These are phyloP conservation scores for Cheilosia scutellata DNA, from an alignment of 2,888 invertebrate genomes.

Conservation along the genomic window DNA sequence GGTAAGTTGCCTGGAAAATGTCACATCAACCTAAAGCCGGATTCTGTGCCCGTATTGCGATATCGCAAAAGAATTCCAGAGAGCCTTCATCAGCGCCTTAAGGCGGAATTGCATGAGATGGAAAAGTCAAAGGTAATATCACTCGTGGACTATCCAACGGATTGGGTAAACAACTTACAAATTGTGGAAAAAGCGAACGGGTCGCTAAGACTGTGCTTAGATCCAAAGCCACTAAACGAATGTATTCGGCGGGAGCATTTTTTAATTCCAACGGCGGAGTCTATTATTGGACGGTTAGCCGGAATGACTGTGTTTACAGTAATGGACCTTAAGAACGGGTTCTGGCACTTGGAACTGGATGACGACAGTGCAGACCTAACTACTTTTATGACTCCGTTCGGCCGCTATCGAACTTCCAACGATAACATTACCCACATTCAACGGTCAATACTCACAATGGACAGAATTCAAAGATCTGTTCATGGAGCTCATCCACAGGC, in stretches of 20 bases:
- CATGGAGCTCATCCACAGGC: neutral
- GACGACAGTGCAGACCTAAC: too few relatives aligned
- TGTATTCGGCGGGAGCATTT: slow-evolving; percentile 77
- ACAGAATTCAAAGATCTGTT: too few relatives aligned
- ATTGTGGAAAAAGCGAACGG: slow-evolving; percentile 70
- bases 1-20: slow-evolving; percentile 67
- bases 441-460: too few relatives aligned
- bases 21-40: slow-evolving; percentile 63
- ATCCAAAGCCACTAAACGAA: slow-evolving; percentile 75
- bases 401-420: slow-evolving; percentile 5
- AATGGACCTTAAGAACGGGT: slow-evolving; percentile 56
- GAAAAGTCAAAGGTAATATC: slow-evolving; percentile 56
- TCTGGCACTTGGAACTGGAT: slow-evolving; percentile 64
- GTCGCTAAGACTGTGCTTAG: slow-evolving; percentile 65
- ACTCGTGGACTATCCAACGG: slow-evolving; percentile 60
- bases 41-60: slow-evolving; percentile 68
- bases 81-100: slow-evolving; percentile 62
- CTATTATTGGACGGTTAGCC: slow-evolving; percentile 49
- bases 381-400: slow-evolving; percentile 66
- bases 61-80: slow-evolving; percentile 75
- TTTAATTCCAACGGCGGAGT: slow-evolving; percentile 77
- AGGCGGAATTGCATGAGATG: slow-evolving; percentile 47
- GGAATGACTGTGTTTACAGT: slow-evolving; percentile 39
- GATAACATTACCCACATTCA: too few relatives aligned
- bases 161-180: slow-evolving; percentile 69